phyloP scores from a whole-genome alignment of 2,113 vertebrate species.

The Prunella fulvescens region DNA sequence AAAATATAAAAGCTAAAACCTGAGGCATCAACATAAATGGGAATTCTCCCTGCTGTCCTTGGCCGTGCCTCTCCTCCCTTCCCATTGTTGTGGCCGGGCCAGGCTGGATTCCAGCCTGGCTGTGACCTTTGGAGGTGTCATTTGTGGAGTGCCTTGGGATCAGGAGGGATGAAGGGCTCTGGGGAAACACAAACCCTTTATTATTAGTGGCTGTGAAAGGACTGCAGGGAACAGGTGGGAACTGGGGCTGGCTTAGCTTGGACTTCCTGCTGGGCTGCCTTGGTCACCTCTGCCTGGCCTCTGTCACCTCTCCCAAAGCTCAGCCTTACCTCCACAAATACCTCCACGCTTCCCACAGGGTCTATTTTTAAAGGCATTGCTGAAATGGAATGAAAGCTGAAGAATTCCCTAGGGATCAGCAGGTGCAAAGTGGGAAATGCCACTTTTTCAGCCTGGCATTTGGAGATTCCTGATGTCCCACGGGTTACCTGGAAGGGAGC shows the following conservation, averaged over 20 bases:
- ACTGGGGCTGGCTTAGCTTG: not conserved
- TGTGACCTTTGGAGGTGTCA: slow-evolving; percentile 17
- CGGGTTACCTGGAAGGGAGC: not conserved
- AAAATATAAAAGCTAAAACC: not conserved
- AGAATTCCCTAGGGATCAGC: not conserved
- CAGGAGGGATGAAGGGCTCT: slow-evolving; percentile 12
- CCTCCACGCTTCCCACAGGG: not conserved
- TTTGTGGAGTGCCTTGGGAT: not conserved
- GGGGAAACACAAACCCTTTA: not conserved
- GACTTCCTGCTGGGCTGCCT: not conserved
- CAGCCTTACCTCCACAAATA: not conserved
- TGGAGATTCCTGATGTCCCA: not conserved
- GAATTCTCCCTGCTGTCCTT: not conserved
- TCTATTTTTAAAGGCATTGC: not conserved
- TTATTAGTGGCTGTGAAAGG: slow-evolving; percentile 38
- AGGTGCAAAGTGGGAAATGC: not conserved
- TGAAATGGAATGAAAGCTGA: not conserved
- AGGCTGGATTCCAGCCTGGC: not conserved
- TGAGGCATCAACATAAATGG: not conserved
- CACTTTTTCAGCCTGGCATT: not conserved
- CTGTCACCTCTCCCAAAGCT: not conserved
- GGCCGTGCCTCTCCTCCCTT: not conserved
- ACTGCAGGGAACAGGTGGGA: slow-evolving; percentile 47
- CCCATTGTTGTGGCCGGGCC: not conserved
- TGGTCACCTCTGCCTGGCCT: not conserved